A percentile compares a stretch with the other conserved stretches of the same genome.
These are phyloP conservation scores for Rotaria sp. DNA, from an alignment of 2,888 invertebrate species.

Conservation along the genomic window DNA sequence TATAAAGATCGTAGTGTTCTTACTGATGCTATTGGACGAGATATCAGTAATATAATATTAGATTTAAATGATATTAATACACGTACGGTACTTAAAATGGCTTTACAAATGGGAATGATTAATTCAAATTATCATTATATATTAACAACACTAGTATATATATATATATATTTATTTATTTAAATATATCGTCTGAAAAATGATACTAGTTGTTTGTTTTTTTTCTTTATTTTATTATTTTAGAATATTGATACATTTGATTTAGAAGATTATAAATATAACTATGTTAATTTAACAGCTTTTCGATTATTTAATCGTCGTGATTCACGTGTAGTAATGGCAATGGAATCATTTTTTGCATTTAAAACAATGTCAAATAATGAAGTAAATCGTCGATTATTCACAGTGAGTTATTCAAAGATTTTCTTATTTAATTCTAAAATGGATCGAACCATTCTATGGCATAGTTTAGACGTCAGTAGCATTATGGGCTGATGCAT, in stretches of 20 bases:
- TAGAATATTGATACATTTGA: conserved; percentile 56
- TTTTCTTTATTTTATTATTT: conserved; percentile 38
- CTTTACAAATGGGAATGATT: conserved; percentile 40
- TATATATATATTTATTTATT: no score
- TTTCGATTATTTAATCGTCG: conserved; percentile 72
- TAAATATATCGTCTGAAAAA: no score
- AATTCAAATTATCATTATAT: conserved; percentile 38
- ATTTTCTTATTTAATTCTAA: not conserved
- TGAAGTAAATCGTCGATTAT: not conserved
- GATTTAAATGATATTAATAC: conserved; percentile 35
- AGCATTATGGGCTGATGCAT: conserved; percentile 36
- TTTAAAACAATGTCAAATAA: conserved; percentile 7
- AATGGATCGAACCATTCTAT: not conserved
- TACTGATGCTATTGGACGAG: not conserved
- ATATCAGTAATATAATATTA: conserved; percentile 39
- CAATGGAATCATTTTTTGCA: conserved; percentile 19
- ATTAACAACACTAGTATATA: conserved; percentile 30
- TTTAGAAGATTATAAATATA: conserved; percentile 70
- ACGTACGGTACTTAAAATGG: conserved; percentile 33
- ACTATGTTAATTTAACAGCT: conserved; percentile 87
- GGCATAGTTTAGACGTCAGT: conserved; percentile 22
- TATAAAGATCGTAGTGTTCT: conserved; percentile 2
- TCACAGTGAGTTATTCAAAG: not conserved
- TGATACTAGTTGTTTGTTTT: not conserved
- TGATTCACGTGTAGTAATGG: not conserved